A percentile compares a stretch with the other conserved stretches of the same genome.
Conservation (phyloP, 2,113 vertebrate genomes). For the Copsychus sechellarum region DNA sequence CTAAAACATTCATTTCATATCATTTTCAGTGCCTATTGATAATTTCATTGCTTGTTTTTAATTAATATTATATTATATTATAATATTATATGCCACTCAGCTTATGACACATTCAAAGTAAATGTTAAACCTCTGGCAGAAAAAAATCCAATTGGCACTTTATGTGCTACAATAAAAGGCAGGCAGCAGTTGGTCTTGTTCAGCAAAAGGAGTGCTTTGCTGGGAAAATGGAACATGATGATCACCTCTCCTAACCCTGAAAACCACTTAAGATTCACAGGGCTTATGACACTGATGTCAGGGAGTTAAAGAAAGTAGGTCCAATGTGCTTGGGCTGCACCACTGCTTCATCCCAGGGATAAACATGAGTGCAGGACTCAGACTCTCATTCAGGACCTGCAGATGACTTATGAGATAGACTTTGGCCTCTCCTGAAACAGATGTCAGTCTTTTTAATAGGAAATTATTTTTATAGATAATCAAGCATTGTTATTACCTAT, state of each 20-base stretch:
- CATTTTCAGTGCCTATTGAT: neutral
- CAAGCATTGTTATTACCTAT: neutral
- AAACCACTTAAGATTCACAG: neutral
- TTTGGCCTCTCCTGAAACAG: neutral
- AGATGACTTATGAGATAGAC: neutral
- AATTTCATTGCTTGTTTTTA: constrained; percentile 49
- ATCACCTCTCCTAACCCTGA: neutral
- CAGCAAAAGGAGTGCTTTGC: neutral
- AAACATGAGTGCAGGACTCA: neutral
- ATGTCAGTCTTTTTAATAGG: neutral
- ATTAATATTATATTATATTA: constrained; percentile 32
- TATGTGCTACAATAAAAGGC: neutral
- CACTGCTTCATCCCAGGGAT: neutral
- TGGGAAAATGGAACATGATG: neutral
- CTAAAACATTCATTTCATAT: neutral
- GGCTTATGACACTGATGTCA: neutral
- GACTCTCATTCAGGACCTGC: neutral
- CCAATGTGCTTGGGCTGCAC: fast-evolving
- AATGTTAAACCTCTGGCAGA: constrained; percentile 50
- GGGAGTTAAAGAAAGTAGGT: neutral
- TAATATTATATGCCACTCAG: constrained; percentile 21
- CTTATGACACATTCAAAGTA: constrained; percentile 8
- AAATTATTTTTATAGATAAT: neutral
- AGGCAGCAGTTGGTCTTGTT: fast-evolving
- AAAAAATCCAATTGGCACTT: neutral